Evolutionary conservation across 1,140 invertebrate species (phyloP), one percentile per base, ranked within the genome.

Genomic region (Drosophila neocordata): DNA sequence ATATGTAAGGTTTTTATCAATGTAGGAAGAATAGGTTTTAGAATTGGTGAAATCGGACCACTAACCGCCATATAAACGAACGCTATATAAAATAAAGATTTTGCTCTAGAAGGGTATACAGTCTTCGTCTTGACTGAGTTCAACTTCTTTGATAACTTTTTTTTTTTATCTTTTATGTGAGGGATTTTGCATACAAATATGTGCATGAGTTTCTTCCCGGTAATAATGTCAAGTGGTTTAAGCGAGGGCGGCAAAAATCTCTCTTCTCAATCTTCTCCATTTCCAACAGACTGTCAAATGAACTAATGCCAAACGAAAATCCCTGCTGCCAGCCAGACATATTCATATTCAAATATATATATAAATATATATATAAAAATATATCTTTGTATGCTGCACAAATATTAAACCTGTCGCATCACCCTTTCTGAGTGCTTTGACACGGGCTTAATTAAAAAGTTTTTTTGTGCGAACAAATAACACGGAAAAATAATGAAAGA

Each of bases 181-280:
- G 37, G 20, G 69, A 73, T 34, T 65, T 34, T 73, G 70, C 51
- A 72, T 72, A 24, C 53, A 60, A 56, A 56, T 56, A 35, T 62
- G 48, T 35, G 63, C 27, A 22, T 38, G 48, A 37, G 51, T 31
- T 22, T 18, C 58, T 61, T 73, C 56, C 34, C 53, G 59, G 57
- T 74, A 74, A 74, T 74, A 74, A 74, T 74, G 72, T 74, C 72
- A 74, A 74, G 72, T 68, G 71, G 51, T 74, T 68, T 38, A 60
- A 59, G 55, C 62, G 61, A 73, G 65, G 61, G 71, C 69, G 41
- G 41, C 41, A 11, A 73, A 71, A 65, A 52, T 52, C 71, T 34
- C 71, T 60, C 27, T 44, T 22, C 34, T 67, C 64, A 38, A 31
- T 44, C 41, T 11, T 20, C 2, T 9, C 41, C 41, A 11, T 48